phyloP scores from a whole-genome alignment of 2,888 invertebrate genomes.

The Auanema sp. region DNA sequence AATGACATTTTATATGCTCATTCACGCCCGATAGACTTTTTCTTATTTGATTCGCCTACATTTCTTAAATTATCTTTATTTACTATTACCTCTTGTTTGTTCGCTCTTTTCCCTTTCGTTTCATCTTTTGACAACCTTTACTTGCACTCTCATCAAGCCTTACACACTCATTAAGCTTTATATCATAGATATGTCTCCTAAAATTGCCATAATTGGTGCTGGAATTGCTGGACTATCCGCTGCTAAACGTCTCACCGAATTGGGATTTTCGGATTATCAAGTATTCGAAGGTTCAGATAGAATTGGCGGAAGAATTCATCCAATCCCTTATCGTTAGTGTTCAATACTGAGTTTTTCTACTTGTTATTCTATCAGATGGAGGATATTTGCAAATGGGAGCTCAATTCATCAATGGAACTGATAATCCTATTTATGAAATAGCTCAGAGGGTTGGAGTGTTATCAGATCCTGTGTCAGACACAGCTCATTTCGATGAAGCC shows the following conservation, averaged over 20 bases:
- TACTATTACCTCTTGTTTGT: too few relatives aligned
- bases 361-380: conserved; percentile 28
- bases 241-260: conserved; percentile 43
- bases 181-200: conserved; percentile 18
- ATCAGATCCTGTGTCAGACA: conserved; percentile 34
- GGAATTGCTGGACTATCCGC: conserved; percentile 49
- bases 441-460: conserved; percentile 41
- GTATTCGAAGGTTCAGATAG: conserved; percentile 46
- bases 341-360: neutral
- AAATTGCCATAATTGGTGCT: conserved; percentile 49
- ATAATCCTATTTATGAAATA: conserved; percentile 54
- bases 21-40: too few relatives aligned
- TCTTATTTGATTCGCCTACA: too few relatives aligned
- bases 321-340: conserved; percentile 45
- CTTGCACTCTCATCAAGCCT: too few relatives aligned
- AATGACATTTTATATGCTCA: too few relatives aligned
- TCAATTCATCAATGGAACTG: conserved; percentile 56
- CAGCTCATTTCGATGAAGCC: conserved; percentile 41
- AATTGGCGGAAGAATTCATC: conserved; percentile 50
- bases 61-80: too few relatives aligned
- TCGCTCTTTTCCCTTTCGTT: too few relatives aligned
- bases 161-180: neutral
- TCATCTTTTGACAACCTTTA: too few relatives aligned
- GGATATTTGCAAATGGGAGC: conserved; percentile 60
- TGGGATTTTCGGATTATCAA: conserved; percentile 37